Conservation (phyloP, 2,888 invertebrate genomes). For the Scrobipalpa atriplicella region DNA sequence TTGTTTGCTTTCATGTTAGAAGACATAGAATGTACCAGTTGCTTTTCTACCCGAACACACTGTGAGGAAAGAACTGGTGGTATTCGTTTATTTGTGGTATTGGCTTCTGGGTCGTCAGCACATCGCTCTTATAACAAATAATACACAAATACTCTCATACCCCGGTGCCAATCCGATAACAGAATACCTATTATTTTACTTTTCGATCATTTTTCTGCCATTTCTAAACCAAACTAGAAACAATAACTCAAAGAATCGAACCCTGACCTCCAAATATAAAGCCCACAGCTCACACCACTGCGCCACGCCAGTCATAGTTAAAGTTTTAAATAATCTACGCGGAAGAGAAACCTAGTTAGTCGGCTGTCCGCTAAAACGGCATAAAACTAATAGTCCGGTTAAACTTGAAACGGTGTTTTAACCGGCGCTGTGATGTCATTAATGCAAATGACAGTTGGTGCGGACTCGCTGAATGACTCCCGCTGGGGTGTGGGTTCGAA, state of each 20-base stretch:
- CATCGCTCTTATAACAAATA: too few species aligned
- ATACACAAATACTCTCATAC: background rate
- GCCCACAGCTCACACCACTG: background rate
- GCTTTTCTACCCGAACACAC: too few species aligned
- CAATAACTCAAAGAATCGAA: background rate
- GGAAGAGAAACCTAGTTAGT: background rate
- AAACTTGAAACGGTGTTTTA: conserved; percentile 3
- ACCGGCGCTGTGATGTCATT: conserved; percentile 6
- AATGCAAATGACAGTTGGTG: conserved; percentile 7
- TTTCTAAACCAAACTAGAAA: too few species aligned
- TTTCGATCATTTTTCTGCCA: too few species aligned
- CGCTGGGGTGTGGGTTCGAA: background rate
- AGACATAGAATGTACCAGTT: too few species aligned
- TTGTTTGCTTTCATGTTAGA: background rate
- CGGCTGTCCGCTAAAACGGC: conserved; percentile 3
- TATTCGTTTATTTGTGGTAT: too few species aligned
- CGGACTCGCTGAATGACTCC: conserved; percentile 4
- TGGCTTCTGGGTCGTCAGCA: too few species aligned
- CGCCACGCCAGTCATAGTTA: background rate
- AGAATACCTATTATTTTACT: too few species aligned
- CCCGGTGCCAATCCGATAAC: too few species aligned
- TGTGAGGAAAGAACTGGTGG: too few species aligned
- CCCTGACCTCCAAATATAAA: background rate
- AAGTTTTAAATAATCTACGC: conserved; percentile 5
- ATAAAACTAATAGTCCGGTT: conserved; percentile 19